Percentiles rank a stretch among this genome's conserved stretches.
Evolutionary conservation across 2,888 invertebrate species (phyloP).

Genomic region (Zeuzera pyrina): DNA sequence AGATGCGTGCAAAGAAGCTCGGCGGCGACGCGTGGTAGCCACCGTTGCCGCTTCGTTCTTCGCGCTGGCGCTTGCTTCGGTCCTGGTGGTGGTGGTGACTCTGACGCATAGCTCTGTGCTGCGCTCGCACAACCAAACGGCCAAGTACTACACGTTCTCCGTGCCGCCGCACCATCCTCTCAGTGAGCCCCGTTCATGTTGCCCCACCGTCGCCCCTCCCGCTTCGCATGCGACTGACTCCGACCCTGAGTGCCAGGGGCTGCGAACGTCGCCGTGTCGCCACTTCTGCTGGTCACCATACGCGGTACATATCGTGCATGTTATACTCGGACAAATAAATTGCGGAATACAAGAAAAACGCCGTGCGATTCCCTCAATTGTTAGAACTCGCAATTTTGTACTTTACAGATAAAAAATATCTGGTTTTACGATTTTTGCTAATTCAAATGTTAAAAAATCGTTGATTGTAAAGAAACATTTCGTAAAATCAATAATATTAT

Average conservation of each 20-base stretch:
- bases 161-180: constrained; percentile 74
- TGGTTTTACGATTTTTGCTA: background rate
- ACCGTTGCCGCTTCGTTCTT: constrained; percentile 81
- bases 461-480: background rate
- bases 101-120: constrained; percentile 80
- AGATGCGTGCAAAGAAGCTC: constrained; percentile 76
- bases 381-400: too few species aligned
- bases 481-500: background rate
- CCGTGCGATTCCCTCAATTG: constrained; percentile 25
- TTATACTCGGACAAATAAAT: constrained; percentile 30
- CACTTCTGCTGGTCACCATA: constrained; percentile 46
- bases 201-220: constrained; percentile 72
- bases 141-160: constrained; percentile 78
- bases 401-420: too few species aligned
- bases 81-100: constrained; percentile 84
- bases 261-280: constrained; percentile 62
- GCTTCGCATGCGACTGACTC: constrained; percentile 73
- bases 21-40: constrained; percentile 79
- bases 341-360: constrained; percentile 30
- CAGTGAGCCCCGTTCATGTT: constrained; percentile 74
- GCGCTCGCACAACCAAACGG: constrained; percentile 75
- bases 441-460: background rate
- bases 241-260: constrained; percentile 68
- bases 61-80: constrained; percentile 80
- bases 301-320: constrained; percentile 56